Base-by-base conservation (phyloP, 1,140 invertebrate genomes). In the Alviniconcha marisindica region DNA sequence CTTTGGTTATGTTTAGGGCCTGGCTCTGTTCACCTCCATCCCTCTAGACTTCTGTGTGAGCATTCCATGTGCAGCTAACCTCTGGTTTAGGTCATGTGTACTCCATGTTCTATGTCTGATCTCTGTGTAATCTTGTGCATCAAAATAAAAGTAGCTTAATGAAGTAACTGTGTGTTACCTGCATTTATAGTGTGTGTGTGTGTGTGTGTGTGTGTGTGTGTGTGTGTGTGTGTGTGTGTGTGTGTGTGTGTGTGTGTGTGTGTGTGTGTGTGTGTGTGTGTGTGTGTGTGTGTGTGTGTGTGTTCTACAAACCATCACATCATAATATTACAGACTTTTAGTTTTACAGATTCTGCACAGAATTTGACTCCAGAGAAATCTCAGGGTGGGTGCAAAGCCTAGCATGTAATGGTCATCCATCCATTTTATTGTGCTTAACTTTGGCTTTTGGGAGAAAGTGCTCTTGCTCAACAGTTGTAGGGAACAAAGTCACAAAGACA, bases 191-290 rank as follows among this genome's bases (percentile, higher is more conserved):
- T 5, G n/a, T 71, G 38, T 21, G 28, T 74, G 71, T 74, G 42
- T 74, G 71, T 48, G 71, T 28, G 38, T 48, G 36, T 28, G 36
- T 31, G n/a, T 54, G 74, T 31, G n/a, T 31, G 3, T 4, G 38
- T 76, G 4, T 24, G 38, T 66, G 63, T 33, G 63, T 33, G n/a
- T 33, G 28, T 33, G 7, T 66, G 63, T 33, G 28, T 66, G 63
- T 33, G 63, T 66, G 63, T 66, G 63, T 66, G 63, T 33, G 63
- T 33, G 63, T 21, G 60, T 33, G 60, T n/a, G 54, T 21, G 54
- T n/a, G 54, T n/a, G 21, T 21, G 54, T 21, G 54, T 21, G 54
- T 56, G 31, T 36, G 1, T 2, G 5, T 10, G 18, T 4, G 10
- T n/a, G n/a, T 36, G 24, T 48, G 44, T 76, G 36, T 44, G 73